These are phyloP conservation scores for Gavialis gangeticus DNA, from an alignment of 2,113 vertebrate genomes.

Conservation along the genomic window DNA sequence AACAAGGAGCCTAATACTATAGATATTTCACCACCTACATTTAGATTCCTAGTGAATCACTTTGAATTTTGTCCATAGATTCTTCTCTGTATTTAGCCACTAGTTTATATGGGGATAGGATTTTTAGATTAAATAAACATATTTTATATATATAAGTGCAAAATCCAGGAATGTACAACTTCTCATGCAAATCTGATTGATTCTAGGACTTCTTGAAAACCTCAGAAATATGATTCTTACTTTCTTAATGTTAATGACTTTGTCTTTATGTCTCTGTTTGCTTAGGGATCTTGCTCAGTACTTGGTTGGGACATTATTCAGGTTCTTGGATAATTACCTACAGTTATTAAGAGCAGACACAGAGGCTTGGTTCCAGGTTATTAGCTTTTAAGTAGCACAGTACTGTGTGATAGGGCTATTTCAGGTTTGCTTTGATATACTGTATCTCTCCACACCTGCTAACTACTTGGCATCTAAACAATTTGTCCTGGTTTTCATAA, in stretches of 20 bases:
- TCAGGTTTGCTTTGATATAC: background rate
- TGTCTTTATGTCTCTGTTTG: fast-evolving
- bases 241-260: background rate
- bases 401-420: background rate
- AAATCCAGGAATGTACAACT: background rate
- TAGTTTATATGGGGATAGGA: too few relatives aligned
- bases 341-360: background rate
- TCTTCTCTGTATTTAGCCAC: too few relatives aligned
- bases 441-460: background rate
- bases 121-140: background rate
- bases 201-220: background rate
- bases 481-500: background rate
- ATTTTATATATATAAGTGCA: background rate
- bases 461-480: background rate
- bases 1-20: too few relatives aligned
- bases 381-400: background rate
- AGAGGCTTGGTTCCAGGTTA: background rate
- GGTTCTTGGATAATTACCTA: background rate
- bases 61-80: too few relatives aligned
- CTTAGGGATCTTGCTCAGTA: background rate
- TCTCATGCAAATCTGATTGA: background rate
- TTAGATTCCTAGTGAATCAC: too few relatives aligned
- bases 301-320: background rate
- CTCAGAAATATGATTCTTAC: background rate
- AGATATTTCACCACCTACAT: too few relatives aligned